phyloP scores from a whole-genome alignment of 1,140 invertebrate species.

The Aphidius gifuensis region DNA sequence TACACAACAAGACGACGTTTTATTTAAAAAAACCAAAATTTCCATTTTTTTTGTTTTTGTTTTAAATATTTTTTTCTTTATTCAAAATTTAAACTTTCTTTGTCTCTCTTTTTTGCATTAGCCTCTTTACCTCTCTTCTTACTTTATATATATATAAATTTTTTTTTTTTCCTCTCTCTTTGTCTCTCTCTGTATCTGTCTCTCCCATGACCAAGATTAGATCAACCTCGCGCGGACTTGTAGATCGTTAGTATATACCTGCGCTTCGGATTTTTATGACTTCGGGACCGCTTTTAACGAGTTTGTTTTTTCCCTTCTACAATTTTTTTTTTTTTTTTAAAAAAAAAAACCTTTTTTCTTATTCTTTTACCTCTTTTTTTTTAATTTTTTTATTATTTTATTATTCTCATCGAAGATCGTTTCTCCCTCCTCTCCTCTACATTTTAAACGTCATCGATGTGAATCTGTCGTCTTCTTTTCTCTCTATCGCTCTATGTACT shows the following conservation, averaged over 20 bases:
- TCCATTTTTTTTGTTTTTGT: too few species aligned
- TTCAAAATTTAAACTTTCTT: slow-evolving; percentile 20
- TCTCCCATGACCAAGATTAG: slow-evolving; percentile 21
- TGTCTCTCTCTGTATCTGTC: background rate
- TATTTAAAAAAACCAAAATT: too few species aligned
- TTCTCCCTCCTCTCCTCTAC: too few species aligned
- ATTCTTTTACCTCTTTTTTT: too few species aligned
- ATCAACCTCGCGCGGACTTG: slow-evolving; percentile 27
- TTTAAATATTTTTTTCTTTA: slow-evolving; percentile 10
- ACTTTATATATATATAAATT: background rate
- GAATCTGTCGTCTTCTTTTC: too few species aligned
- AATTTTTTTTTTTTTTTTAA: background rate
- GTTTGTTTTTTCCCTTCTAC: slow-evolving; percentile 17
- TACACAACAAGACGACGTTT: background rate
- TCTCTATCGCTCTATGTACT: too few species aligned
- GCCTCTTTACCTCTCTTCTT: background rate
- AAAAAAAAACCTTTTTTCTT: background rate
- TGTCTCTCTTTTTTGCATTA: slow-evolving; percentile 6
- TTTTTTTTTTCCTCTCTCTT: background rate
- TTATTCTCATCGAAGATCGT: too few species aligned
- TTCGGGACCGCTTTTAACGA: slow-evolving; percentile 27
- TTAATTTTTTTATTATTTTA: too few species aligned
- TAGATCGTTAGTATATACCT: slow-evolving; percentile 28
- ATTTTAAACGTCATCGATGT: too few species aligned
- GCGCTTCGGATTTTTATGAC: slow-evolving; percentile 28